phyloP scores from a whole-genome alignment of 2,888 invertebrate species.

The Thyatira batis region DNA sequence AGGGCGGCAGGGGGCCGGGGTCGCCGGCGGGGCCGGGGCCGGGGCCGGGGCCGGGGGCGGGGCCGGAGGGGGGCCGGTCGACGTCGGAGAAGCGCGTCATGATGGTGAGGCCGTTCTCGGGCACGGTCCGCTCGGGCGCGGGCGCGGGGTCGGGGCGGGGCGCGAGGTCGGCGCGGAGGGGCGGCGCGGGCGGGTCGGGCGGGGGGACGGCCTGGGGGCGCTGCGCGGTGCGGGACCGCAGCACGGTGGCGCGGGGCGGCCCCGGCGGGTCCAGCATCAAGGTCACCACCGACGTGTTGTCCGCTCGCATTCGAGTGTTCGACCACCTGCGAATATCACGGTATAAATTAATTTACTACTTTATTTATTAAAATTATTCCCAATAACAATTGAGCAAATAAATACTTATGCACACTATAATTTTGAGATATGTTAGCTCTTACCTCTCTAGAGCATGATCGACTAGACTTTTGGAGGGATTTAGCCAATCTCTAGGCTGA shows the following conservation, averaged over 20 bases:
- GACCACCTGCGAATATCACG: conserved; percentile 85
- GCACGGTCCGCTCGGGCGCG: conserved; percentile 40
- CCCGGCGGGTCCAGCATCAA: conserved; percentile 95
- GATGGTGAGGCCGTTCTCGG: conserved; percentile 74
- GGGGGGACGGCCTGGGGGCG: conserved; percentile 21
- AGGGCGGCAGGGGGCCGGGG: conserved; percentile 56
- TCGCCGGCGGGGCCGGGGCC: conserved; percentile 54
- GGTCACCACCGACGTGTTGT: conserved; percentile 96
- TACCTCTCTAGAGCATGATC: conserved; percentile 86
- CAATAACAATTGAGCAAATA: no score
- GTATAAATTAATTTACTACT: not conserved
- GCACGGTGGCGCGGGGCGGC: conserved; percentile 86
- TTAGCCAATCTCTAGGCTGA: conserved; percentile 86
- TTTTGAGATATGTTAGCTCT: no score
- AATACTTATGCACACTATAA: no score
- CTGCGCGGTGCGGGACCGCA: conserved; percentile 63
- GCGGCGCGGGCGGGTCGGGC: conserved; percentile 47
- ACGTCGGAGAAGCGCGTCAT: conserved; percentile 75
- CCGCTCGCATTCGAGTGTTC: conserved; percentile 93
- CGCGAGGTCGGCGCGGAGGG: conserved; percentile 21
- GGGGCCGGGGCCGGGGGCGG: conserved; percentile 35
- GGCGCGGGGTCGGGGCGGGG: conserved; percentile 16
- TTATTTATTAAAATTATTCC: no score
- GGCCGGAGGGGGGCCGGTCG: conserved; percentile 39
- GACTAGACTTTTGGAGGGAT: conserved; percentile 96